Evolutionary conservation across 2,888 invertebrate species (phyloP).

Genomic region (Ametastegia equiseti): DNA sequence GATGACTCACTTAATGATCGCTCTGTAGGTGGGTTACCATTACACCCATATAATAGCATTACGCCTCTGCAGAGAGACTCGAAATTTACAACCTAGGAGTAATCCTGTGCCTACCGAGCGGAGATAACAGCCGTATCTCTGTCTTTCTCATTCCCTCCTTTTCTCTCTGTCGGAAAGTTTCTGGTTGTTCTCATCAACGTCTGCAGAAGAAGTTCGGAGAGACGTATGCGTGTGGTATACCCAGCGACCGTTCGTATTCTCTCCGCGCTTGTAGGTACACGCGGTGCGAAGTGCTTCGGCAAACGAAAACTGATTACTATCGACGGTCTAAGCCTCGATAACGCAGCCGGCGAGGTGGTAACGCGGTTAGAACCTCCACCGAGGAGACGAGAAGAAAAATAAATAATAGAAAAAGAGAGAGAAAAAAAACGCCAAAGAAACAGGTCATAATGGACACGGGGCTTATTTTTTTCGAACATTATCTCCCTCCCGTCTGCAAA

Average conservation of each 20-base stretch:
- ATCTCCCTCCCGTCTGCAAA: not conserved
- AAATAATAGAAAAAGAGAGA: too few species aligned
- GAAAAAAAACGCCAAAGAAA: too few species aligned
- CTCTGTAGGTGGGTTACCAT: not conserved
- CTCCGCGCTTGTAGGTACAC: too few species aligned
- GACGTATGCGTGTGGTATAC: too few species aligned
- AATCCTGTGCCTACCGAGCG: not conserved
- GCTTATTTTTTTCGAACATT: not conserved
- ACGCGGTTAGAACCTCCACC: constrained; percentile 41
- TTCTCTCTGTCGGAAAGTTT: not conserved
- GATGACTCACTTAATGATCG: constrained; percentile 26
- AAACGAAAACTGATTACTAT: constrained; percentile 46
- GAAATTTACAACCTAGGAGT: constrained; percentile 22
- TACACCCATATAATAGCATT: not conserved
- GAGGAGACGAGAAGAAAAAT: too few species aligned
- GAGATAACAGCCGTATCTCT: not conserved
- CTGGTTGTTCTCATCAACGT: not conserved
- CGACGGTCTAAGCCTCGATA: constrained; percentile 41
- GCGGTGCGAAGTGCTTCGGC: constrained; percentile 40
- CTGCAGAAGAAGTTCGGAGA: too few species aligned
- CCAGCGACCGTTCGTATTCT: too few species aligned
- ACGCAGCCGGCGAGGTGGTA: constrained; percentile 36
- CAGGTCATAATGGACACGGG: constrained; percentile 29
- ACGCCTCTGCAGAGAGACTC: not conserved
- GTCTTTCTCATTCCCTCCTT: not conserved